Evolutionary conservation across 1,140 invertebrate species (phyloP).

Genomic region (Anadara kagoshimensis): DNA sequence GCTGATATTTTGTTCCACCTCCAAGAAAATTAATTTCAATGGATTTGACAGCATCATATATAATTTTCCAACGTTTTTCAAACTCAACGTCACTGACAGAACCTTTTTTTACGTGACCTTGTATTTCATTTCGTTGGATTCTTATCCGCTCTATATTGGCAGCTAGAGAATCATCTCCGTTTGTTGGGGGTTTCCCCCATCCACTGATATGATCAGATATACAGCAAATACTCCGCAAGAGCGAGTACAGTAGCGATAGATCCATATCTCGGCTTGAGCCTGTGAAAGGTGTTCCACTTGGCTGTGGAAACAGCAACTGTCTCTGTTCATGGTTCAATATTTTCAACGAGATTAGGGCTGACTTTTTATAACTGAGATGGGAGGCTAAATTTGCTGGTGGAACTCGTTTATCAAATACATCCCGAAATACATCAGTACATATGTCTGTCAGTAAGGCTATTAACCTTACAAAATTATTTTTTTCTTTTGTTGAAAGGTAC

Average conservation of each 20-base stretch:
- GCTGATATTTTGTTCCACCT: too few species aligned
- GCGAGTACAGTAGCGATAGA: slow-evolving; percentile 11
- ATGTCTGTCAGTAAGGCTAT: slow-evolving; percentile 8
- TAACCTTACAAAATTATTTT: slow-evolving; percentile 12
- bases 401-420: slow-evolving; percentile 14
- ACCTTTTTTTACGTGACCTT: slow-evolving; percentile 4
- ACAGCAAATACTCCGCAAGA: slow-evolving; percentile 4
- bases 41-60: too few species aligned
- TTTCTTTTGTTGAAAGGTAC: slow-evolving; percentile 10
- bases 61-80: too few species aligned
- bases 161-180: background rate
- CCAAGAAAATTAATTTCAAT: too few species aligned
- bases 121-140: slow-evolving; percentile 10
- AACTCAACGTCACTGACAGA: too few species aligned
- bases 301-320: slow-evolving; percentile 1
- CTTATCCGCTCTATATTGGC: slow-evolving; percentile 18
- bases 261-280: slow-evolving; percentile 3
- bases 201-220: slow-evolving; percentile 1
- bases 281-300: background rate
- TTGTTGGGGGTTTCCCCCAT: slow-evolving; percentile 8
- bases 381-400: background rate
- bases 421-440: slow-evolving; percentile 17
- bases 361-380: background rate
- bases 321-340: slow-evolving; percentile 3
- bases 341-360: slow-evolving; percentile 5